phyloP scores from a whole-genome alignment of 1,140 invertebrate genomes.

The Trialeurodes vaporariorum region DNA sequence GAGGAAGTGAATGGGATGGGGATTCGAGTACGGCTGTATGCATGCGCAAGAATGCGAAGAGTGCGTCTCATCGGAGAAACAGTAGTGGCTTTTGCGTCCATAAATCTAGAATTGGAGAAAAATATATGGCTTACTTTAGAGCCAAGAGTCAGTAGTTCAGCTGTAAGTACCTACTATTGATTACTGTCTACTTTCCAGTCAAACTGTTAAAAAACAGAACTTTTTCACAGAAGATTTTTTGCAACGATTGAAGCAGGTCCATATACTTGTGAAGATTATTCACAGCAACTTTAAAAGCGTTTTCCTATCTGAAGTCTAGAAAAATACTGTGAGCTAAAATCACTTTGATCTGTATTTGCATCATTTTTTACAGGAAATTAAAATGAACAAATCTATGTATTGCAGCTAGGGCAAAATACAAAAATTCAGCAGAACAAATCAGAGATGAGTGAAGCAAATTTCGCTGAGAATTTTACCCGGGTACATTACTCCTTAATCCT shows the following conservation, averaged over 20 bases:
- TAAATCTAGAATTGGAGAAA: slow-evolving; percentile 78
- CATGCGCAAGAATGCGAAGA: slow-evolving; percentile 76
- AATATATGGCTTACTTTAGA: slow-evolving; percentile 79
- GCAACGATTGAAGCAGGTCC: neutral
- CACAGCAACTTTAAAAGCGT: slow-evolving; percentile 1
- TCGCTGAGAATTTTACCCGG: too few relatives aligned
- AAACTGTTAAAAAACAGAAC: neutral
- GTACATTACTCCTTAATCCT: too few relatives aligned
- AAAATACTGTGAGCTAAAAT: too few relatives aligned
- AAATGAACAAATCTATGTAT: too few relatives aligned
- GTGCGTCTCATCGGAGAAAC: slow-evolving; percentile 85
- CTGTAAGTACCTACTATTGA: slow-evolving; percentile 43
- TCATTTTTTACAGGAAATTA: too few relatives aligned
- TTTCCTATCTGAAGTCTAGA: too few relatives aligned
- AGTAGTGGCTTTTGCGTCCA: slow-evolving; percentile 71
- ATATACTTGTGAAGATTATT: neutral
- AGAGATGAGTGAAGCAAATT: too few relatives aligned
- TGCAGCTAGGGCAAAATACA: too few relatives aligned
- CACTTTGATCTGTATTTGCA: too few relatives aligned
- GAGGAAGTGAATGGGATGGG: slow-evolving; percentile 88
- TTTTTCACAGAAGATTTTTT: neutral
- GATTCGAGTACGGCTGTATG: slow-evolving; percentile 78
- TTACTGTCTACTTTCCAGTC: too few relatives aligned
- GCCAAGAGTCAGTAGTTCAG: slow-evolving; percentile 57
- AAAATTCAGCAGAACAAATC: too few relatives aligned